Conservation (phyloP, 1,140 invertebrate genomes). For the Lycorma delicatula region DNA sequence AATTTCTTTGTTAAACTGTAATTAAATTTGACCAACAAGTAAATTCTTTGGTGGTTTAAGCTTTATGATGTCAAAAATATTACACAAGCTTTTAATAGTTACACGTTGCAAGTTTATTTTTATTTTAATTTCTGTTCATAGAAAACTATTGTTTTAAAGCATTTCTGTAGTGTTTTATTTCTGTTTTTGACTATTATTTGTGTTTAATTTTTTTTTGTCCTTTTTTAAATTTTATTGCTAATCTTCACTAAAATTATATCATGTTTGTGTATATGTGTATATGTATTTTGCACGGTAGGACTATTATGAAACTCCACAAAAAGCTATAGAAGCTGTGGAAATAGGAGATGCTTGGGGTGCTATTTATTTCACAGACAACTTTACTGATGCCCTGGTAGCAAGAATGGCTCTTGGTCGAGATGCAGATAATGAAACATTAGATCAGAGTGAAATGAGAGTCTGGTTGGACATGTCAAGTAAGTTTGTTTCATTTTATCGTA, state of each 20-base stretch:
- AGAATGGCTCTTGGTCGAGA: conserved; percentile 59
- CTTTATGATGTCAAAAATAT: too few species aligned
- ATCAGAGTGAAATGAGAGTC: conserved; percentile 62
- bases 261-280: too few species aligned
- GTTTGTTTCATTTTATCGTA: too few species aligned
- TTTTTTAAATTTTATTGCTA: background rate
- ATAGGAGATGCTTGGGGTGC: conserved; percentile 73
- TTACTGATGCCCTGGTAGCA: conserved; percentile 62
- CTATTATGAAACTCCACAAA: conserved; percentile 36
- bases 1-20: too few species aligned
- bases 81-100: too few species aligned
- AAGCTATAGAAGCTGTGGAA: conserved; percentile 58
- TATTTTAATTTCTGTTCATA: too few species aligned
- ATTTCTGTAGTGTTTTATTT: too few species aligned
- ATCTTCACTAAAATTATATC: background rate
- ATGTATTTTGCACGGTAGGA: conserved; percentile 32
- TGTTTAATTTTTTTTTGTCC: too few species aligned
- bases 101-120: too few species aligned
- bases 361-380: conserved; percentile 73
- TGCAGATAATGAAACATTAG: conserved; percentile 56
- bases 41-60: too few species aligned
- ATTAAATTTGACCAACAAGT: too few species aligned
- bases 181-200: background rate
- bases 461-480: conserved; percentile 87
- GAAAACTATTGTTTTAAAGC: too few species aligned